These are phyloP conservation scores for Drosophila pandora DNA, from an alignment of 1,140 invertebrate genomes.

Conservation along the genomic window DNA sequence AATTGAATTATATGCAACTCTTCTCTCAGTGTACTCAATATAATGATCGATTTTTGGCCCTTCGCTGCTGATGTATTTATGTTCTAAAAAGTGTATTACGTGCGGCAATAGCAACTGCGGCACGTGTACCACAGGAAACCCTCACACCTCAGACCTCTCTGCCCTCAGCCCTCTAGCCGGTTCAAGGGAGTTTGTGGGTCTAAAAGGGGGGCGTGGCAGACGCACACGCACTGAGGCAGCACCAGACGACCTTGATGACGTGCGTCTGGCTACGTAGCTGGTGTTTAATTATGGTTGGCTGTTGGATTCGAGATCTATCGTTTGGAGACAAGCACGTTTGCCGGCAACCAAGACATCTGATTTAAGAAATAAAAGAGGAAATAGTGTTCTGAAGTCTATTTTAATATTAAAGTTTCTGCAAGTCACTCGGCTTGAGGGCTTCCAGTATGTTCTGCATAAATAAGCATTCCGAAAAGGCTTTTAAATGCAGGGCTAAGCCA, in stretches of 20 bases:
- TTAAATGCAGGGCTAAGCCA: too few relatives aligned
- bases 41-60: conserved; percentile 30
- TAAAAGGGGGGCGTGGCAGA: conserved; percentile 32
- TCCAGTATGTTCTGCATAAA: neutral
- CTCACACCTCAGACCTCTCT: neutral
- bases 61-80: conserved; percentile 1
- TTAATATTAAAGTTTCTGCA: neutral
- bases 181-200: conserved; percentile 4
- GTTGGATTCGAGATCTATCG: conserved; percentile 18
- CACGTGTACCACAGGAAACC: conserved; percentile 59
- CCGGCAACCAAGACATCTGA: neutral
- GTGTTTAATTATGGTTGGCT: conserved; percentile 3
- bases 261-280: conserved; percentile 26
- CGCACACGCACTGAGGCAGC: conserved; percentile 41
- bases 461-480: too few relatives aligned
- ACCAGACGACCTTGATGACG: conserved; percentile 53
- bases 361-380: neutral
- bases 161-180: conserved; percentile 11
- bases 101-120: conserved; percentile 38
- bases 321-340: neutral
- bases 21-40: conserved; percentile 1
- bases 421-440: conserved; percentile 3
- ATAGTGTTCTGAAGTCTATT: neutral
- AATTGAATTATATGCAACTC: too few relatives aligned
- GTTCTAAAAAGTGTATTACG: conserved; percentile 51